phyloP scores from a whole-genome alignment of 2,797 vertebrate genomes.

The Syncerus caffer region DNA sequence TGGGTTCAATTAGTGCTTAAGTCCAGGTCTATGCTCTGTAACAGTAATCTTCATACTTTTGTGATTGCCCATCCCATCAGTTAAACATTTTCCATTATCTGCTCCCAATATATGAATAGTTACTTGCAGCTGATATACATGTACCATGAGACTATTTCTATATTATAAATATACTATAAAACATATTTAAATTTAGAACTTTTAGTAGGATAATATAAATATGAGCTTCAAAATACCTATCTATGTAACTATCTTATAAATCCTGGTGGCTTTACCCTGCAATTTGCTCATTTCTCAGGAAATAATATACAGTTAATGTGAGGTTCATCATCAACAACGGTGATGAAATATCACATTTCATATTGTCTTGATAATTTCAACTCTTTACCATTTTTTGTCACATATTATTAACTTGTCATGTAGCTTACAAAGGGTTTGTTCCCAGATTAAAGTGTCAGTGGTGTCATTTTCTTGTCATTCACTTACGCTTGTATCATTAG shows the following conservation, averaged over 20 bases:
- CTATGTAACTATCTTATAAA: not conserved
- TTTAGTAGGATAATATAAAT: not conserved
- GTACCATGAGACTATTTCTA: not conserved
- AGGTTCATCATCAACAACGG: not conserved
- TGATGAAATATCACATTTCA: slow-evolving; percentile 35
- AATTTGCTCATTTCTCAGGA: slow-evolving; percentile 8
- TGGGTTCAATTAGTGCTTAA: not conserved
- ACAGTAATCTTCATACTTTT: not conserved
- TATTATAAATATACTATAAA: not conserved
- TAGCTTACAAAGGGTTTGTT: not conserved
- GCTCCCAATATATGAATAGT: not conserved
- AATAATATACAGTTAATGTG: not conserved
- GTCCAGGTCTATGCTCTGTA: not conserved
- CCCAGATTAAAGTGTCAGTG: not conserved
- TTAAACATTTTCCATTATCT: not conserved
- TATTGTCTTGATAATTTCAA: slow-evolving; percentile 23
- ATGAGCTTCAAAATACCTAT: not conserved
- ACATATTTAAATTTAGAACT: not conserved
- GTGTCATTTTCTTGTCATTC: slow-evolving; percentile 44
- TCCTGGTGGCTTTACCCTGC: not conserved
- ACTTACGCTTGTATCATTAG: not conserved
- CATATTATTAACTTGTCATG: not conserved
- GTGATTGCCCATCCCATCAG: not conserved
- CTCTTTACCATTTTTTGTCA: not conserved
- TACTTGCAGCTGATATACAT: not conserved